A percentile compares a stretch with the other conserved stretches of the same genome.
These are phyloP conservation scores for Tamandua tetradactyla DNA, from an alignment of 2,797 vertebrate genomes.

Conservation along the genomic window DNA sequence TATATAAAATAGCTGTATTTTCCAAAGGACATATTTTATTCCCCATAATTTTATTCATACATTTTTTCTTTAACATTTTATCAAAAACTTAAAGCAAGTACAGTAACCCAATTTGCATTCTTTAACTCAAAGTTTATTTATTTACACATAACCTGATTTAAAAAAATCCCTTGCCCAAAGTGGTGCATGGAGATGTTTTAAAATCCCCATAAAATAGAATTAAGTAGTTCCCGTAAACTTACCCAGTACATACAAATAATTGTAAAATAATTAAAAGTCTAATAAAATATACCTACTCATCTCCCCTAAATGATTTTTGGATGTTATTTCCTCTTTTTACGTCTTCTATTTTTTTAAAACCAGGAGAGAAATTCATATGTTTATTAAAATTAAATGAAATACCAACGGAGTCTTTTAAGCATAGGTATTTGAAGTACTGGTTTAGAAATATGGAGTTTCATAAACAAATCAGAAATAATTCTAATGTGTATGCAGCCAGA, in stretches of 20 bases:
- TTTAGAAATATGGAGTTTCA: constrained; percentile 1
- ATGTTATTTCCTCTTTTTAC: background rate
- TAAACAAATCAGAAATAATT: constrained; percentile 48
- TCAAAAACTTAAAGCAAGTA: background rate
- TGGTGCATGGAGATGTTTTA: background rate
- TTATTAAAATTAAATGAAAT: background rate
- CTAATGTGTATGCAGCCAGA: background rate
- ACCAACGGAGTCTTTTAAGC: background rate
- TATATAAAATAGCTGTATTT: background rate
- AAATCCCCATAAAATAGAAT: constrained; percentile 50
- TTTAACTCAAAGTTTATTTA: constrained; percentile 28
- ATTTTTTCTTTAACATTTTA: background rate
- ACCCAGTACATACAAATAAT: background rate
- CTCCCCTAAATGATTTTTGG: background rate
- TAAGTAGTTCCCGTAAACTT: constrained; percentile 32
- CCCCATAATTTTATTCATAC: background rate
- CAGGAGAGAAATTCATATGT: constrained; percentile 1
- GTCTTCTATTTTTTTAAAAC: constrained; percentile 3
- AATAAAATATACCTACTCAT: background rate
- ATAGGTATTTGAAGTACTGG: background rate
- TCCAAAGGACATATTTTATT: background rate
- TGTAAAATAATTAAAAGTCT: background rate
- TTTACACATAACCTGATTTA: background rate
- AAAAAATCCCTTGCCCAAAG: constrained; percentile 4
- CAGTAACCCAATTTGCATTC: background rate